These are phyloP conservation scores for Bungarus multicinctus DNA, from an alignment of 2,113 vertebrate species.

Conservation along the genomic window DNA sequence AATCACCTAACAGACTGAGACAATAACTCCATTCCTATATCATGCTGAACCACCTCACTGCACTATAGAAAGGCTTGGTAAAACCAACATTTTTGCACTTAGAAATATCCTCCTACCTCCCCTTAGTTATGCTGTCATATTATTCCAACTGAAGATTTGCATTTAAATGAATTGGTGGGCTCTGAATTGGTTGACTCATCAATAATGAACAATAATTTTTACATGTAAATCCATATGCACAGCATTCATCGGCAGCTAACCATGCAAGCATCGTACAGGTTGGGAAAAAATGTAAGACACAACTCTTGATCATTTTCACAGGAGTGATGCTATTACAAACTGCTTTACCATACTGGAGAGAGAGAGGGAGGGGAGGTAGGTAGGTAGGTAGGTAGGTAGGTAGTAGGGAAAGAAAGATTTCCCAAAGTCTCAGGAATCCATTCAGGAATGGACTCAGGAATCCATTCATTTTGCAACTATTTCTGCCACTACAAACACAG, in stretches of 20 bases:
- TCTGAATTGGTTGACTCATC: not conserved
- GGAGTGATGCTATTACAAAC: not conserved
- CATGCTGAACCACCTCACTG: not conserved
- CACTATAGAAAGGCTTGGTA: not conserved
- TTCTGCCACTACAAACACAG: not conserved
- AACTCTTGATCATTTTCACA: not conserved
- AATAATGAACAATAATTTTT: not conserved
- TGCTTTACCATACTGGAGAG: not conserved
- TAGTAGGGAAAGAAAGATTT: not conserved
- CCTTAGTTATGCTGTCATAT: not conserved
- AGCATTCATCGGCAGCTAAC: not conserved
- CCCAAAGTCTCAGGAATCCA: not conserved
- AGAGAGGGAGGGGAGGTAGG: rapidly evolving
- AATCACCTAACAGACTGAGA: not conserved
- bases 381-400: rapidly evolving
- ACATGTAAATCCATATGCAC: not conserved
- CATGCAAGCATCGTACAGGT: not conserved
- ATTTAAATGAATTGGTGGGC: not conserved
- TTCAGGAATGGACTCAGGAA: not conserved
- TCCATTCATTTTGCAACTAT: not conserved
- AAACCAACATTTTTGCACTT: not conserved
- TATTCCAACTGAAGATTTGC: not conserved
- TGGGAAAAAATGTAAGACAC: not conserved
- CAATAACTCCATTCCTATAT: not conserved
- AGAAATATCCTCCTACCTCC: not conserved